These are phyloP conservation scores for Strix occidentalis DNA, from an alignment of 2,797 vertebrate species.

Conservation along the genomic window DNA sequence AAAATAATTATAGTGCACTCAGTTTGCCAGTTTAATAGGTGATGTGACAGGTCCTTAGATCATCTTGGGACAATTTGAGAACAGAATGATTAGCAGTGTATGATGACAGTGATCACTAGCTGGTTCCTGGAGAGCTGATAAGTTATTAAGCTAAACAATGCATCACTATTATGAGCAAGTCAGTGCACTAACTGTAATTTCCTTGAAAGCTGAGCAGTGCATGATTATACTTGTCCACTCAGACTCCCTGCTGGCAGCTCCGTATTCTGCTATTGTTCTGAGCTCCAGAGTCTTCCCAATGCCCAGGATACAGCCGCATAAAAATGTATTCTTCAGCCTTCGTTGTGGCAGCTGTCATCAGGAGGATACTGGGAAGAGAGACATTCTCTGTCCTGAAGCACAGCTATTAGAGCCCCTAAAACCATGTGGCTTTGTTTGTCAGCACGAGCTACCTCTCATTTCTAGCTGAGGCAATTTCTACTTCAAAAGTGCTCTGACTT, in stretches of 20 bases:
- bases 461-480: neutral
- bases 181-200: constrained; percentile 55
- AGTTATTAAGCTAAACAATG: constrained; percentile 67
- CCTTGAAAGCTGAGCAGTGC: constrained; percentile 58
- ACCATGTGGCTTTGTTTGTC: neutral
- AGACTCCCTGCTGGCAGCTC: constrained; percentile 56
- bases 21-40: constrained; percentile 33
- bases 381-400: neutral
- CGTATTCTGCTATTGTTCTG: constrained; percentile 34
- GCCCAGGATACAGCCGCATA: neutral
- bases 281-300: neutral
- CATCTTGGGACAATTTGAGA: constrained; percentile 27
- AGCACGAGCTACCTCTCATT: neutral
- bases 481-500: neutral
- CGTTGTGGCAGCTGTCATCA: neutral
- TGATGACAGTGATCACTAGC: constrained; percentile 52
- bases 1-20: neutral
- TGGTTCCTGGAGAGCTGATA: constrained; percentile 55
- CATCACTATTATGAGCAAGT: constrained; percentile 49
- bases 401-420: neutral
- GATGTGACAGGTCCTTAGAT: constrained; percentile 43
- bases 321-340: constrained; percentile 20
- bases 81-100: constrained; percentile 46
- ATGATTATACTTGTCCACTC: constrained; percentile 65
- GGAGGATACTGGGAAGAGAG: neutral